Evolutionary conservation across 2,888 invertebrate species (phyloP).

Genomic region (Belgica antarctica): DNA sequence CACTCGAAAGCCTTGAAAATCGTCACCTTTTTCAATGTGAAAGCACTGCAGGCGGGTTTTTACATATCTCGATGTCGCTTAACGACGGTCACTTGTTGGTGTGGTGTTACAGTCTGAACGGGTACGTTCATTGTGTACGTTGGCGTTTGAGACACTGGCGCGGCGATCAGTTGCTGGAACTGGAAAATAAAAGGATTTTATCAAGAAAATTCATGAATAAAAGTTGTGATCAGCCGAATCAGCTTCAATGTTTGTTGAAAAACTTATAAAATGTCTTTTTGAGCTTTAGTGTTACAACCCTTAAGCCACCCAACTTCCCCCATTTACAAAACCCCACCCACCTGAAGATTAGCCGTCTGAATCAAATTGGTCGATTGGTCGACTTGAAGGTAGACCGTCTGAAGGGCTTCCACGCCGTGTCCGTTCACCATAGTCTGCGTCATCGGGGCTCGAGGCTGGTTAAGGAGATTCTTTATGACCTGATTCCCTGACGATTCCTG

Average conservation of each 20-base stretch:
- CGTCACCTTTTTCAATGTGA: conserved; percentile 16
- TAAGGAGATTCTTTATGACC: conserved; percentile 40
- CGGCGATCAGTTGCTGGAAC: conserved; percentile 32
- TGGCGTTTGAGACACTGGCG: conserved; percentile 23
- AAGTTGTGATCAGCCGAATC: too few species aligned
- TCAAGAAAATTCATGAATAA: too few species aligned
- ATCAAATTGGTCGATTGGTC: conserved; percentile 30
- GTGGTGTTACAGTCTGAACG: conserved; percentile 27
- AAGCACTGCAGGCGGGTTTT: conserved; percentile 5
- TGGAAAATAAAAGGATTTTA: too few species aligned
- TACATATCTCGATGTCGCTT: conserved; percentile 40
- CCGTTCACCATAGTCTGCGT: conserved; percentile 34
- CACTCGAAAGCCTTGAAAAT: too few species aligned
- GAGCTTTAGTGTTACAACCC: too few species aligned
- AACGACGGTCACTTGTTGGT: conserved; percentile 37
- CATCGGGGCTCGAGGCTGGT: conserved; percentile 34
- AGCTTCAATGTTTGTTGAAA: too few species aligned
- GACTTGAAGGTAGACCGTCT: conserved; percentile 35
- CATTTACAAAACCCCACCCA: too few species aligned
- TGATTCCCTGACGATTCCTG: conserved; percentile 39
- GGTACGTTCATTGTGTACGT: conserved; percentile 34
- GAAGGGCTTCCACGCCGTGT: neutral
- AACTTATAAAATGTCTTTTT: too few species aligned
- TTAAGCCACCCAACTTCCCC: too few species aligned
- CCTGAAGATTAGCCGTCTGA: conserved; percentile 30